These are phyloP conservation scores for Paralvinella palmiformis DNA, from an alignment of 1,140 invertebrate genomes.

Conservation along the genomic window DNA sequence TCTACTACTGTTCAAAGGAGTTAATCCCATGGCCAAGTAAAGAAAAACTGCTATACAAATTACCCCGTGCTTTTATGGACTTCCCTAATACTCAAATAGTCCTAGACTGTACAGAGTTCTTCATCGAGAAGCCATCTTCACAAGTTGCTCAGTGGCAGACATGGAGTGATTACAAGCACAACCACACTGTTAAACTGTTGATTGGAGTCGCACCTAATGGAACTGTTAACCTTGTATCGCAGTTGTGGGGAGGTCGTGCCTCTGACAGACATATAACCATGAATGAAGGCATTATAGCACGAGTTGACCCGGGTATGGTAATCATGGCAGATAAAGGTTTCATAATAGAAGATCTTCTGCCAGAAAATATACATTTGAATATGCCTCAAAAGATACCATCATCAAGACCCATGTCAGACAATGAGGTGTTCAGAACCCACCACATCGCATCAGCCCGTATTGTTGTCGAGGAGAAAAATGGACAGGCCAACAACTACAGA, in stretches of 20 bases:
- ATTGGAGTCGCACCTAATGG: conserved; percentile 15
- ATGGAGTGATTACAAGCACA: conserved; percentile 7
- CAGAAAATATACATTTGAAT: not conserved
- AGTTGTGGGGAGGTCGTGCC: conserved; percentile 17
- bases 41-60: not conserved
- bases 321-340: conserved; percentile 21
- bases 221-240: conserved; percentile 7
- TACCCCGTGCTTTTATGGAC: conserved; percentile 3
- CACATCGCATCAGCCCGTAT: not conserved
- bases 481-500: not conserved
- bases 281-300: not conserved
- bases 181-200: conserved; percentile 9
- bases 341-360: conserved; percentile 9
- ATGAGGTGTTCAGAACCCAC: not conserved
- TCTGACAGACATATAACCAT: conserved; percentile 14
- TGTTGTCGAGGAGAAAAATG: not conserved
- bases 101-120: conserved; percentile 5
- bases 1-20: not conserved
- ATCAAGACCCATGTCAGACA: not conserved
- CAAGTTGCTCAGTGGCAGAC: not conserved
- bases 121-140: conserved; percentile 5
- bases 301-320: not conserved
- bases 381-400: not conserved
- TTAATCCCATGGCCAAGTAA: conserved; percentile 5
- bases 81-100: not conserved